Percentiles rank a stretch among this genome's conserved stretches.
These are phyloP conservation scores for Brenthis hecate DNA, from an alignment of 2,888 invertebrate species.

Conservation along the genomic window DNA sequence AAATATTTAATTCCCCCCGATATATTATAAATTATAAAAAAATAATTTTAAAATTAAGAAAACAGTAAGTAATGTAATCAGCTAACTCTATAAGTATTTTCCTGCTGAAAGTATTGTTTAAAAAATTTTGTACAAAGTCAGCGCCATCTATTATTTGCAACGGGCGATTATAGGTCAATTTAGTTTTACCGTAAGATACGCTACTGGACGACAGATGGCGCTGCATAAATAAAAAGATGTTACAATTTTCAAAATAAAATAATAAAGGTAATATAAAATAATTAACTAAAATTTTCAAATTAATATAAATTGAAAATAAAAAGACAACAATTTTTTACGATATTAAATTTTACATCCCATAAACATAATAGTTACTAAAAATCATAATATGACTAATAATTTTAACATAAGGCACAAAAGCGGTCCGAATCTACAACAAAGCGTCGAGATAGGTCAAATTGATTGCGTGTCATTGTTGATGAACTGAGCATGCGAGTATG, in stretches of 20 bases:
- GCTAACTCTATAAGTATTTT: too few species aligned
- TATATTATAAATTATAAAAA: too few species aligned
- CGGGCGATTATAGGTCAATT: background rate
- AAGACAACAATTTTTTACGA: too few species aligned
- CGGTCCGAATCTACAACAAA: conserved; percentile 48
- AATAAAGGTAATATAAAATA: conserved; percentile 2
- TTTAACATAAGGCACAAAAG: conserved; percentile 6
- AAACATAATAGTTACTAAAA: too few species aligned
- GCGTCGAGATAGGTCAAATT: conserved; percentile 68
- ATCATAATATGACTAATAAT: too few species aligned
- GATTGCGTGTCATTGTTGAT: conserved; percentile 70
- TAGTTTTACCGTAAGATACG: background rate
- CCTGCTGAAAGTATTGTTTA: too few species aligned
- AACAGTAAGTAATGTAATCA: too few species aligned
- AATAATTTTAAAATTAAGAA: too few species aligned
- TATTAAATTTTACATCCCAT: too few species aligned
- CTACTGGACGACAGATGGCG: conserved; percentile 66
- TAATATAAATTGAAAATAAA: conserved; percentile 21
- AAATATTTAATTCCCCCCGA: too few species aligned
- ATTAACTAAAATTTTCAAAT: conserved; percentile 9
- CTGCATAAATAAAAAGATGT: conserved; percentile 2
- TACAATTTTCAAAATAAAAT: background rate
- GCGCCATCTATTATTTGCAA: conserved; percentile 44
- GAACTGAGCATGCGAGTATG: conserved; percentile 52
- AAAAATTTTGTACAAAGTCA: background rate